Evolutionary conservation across 2,888 invertebrate species (phyloP).

Genomic region (Tipula confusa): DNA sequence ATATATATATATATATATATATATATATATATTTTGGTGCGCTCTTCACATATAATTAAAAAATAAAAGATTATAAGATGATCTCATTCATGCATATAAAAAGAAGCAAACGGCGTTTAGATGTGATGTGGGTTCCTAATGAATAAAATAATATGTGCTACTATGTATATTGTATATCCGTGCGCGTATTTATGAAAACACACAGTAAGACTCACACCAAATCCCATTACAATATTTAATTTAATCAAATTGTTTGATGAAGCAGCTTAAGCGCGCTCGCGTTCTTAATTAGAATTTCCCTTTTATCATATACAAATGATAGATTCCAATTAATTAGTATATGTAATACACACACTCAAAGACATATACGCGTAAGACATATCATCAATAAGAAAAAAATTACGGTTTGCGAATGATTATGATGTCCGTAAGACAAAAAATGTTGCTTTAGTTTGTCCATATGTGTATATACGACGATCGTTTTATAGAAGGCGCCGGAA

Average conservation of each 20-base stretch:
- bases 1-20: too few relatives aligned
- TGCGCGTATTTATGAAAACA: neutral
- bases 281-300: conserved; percentile 28
- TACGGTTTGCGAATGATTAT: neutral
- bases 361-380: neutral
- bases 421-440: too few relatives aligned
- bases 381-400: neutral
- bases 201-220: neutral
- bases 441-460: too few relatives aligned
- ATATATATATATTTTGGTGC: too few relatives aligned
- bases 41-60: neutral
- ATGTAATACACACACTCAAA: neutral
- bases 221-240: conserved; percentile 12
- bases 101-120: neutral
- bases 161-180: neutral
- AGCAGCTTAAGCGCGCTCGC: neutral
- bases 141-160: neutral
- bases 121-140: conserved; percentile 25
- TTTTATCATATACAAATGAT: neutral
- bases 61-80: neutral
- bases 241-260: conserved; percentile 25
- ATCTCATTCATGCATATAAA: neutral
- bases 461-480: too few relatives aligned
- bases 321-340: neutral
- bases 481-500: too few relatives aligned